Conservation (phyloP, 2,113 vertebrate genomes). For the Sander lucioperca region DNA sequence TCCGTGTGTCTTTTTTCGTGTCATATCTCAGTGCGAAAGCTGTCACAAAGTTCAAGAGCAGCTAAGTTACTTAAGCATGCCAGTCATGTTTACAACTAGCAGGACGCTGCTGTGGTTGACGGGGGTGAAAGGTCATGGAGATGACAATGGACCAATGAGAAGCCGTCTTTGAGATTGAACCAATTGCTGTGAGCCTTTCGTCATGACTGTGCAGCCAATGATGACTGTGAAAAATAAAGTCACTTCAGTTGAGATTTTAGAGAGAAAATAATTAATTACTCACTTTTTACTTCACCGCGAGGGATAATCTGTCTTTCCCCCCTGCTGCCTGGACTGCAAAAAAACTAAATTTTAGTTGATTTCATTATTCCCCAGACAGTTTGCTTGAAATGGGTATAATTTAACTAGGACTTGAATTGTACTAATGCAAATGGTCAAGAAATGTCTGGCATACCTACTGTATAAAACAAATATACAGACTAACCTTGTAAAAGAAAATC, state of each 20-base stretch:
- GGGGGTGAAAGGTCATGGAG: background rate
- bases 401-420: background rate
- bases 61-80: background rate
- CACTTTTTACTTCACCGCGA: background rate
- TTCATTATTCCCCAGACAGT: background rate
- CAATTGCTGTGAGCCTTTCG: constrained; percentile 2
- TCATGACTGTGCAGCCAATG: constrained; percentile 7
- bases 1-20: background rate
- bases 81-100: constrained; percentile 29
- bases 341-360: background rate
- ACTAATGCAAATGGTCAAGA: background rate
- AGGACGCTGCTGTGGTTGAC: background rate
- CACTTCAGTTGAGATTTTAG: background rate
- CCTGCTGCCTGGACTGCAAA: background rate
- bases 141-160: constrained; percentile 47
- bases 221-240: background rate
- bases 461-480: background rate
- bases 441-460: background rate
- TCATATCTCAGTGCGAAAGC: background rate
- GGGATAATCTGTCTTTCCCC: no score
- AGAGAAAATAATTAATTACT: background rate
- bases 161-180: background rate
- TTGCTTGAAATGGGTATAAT: background rate
- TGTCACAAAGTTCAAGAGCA: constrained; percentile 46
- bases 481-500: background rate